Evolutionary conservation across 2,888 invertebrate genomes (phyloP).

Genomic region (Eudemis profundana): DNA sequence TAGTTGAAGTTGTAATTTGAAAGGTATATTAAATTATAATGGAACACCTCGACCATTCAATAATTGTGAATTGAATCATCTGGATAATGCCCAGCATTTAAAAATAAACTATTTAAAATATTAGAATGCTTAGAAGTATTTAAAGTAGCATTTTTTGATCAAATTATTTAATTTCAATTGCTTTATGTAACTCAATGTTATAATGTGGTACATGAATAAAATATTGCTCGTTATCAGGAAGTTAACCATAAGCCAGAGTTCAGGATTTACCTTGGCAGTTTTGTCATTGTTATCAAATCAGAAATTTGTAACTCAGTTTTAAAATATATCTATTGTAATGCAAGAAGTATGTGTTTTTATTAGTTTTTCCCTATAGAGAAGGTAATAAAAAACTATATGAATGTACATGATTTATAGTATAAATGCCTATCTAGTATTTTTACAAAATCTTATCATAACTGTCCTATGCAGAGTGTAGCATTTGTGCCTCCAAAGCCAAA

Average conservation of each 20-base stretch:
- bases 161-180: conserved; percentile 78
- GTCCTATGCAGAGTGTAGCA: conserved; percentile 91
- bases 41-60: conserved; percentile 26
- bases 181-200: conserved; percentile 77
- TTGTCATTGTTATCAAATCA: conserved; percentile 76
- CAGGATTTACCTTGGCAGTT: conserved; percentile 71
- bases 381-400: background rate
- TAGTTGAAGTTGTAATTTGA: conserved; percentile 24
- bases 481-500: conserved; percentile 99
- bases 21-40: conserved; percentile 27
- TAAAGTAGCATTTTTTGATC: conserved; percentile 81
- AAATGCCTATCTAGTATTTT: conserved; percentile 9
- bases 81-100: conserved; percentile 81
- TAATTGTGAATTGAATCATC: conserved; percentile 59
- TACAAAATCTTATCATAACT: conserved; percentile 46
- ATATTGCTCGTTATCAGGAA: conserved; percentile 71
- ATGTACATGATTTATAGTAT: background rate
- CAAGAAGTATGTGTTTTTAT: conserved; percentile 65
- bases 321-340: conserved; percentile 79
- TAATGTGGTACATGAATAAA: conserved; percentile 74
- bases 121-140: conserved; percentile 81
- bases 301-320: conserved; percentile 83
- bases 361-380: conserved; percentile 15
- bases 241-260: conserved; percentile 65
- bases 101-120: conserved; percentile 78